Base-by-base conservation (phyloP, 1,140 invertebrate species). In the Sycophila sp. region DNA sequence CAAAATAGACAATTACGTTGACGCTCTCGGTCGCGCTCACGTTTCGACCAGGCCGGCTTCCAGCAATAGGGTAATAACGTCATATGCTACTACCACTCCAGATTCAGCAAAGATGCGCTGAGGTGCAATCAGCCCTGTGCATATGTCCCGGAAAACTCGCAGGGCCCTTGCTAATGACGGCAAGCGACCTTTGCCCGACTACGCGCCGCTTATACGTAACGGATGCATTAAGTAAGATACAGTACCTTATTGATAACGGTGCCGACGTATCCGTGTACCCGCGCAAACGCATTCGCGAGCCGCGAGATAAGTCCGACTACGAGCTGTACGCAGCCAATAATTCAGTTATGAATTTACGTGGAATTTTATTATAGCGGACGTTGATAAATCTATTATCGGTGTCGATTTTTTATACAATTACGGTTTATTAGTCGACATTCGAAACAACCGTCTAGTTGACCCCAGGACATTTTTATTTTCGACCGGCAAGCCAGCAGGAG, bases 301-400 rank as follows among this genome's bases (percentile, higher is more conserved):
- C 60, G 17, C 26, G 19, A 2, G 58, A 70, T 67, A 62, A 19
- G 22, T 24, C 64, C 51, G 8, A 32, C 59, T 28, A 77, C 72
- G n/a, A 76, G 69, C 59, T 56, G 24, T 7, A 13, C 2, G 36
- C 56, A 49, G 82, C 81, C 42, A 68, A 76, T 49, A 62, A 69
- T 10, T 62, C 76, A 4, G 32, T 60, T 1, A 84, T 84, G 53
- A 40, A 8, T 81, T 66, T 26, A 13, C 10, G 8, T 75, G 71
- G 74, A 49, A 13, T 13, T 75, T 75, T 19, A 34, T 73, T 11
- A 51, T 73, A 1, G 73, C 71, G 4, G 67, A 69, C 8, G 64
- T 70, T 0, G 13, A 42, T 8, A 47, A 59, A 6, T 49, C 71
- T 0, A 75, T 73, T 10, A 70, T 73, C n/a, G 71, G 71, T 2